Evolutionary conservation across 2,888 invertebrate genomes (phyloP), one percentile per base, ranked within the genome.

Genomic region (Euphydryas editha): DNA sequence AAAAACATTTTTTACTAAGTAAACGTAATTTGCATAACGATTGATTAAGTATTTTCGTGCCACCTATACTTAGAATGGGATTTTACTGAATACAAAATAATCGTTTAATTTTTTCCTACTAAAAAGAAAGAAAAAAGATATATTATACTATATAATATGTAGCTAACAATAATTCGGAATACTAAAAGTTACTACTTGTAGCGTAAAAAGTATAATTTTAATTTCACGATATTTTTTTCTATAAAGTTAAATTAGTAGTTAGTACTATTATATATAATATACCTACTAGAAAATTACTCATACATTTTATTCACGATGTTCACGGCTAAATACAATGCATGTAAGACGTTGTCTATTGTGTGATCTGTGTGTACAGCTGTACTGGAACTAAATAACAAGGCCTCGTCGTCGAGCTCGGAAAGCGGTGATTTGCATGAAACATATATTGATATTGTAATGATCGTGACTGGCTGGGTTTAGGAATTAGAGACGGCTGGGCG

Each of bases 341-440:
- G 51, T 59, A 64, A 54, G 42, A 59, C 20, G 24, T 47, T 58
- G 46, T 63, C 42, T 58, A 30, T 58, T 18, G 6, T 39, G 39
- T 20, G 7, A 57, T 49, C 10, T 30, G 20, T 46, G 30, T 51
- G 49, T 51, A 42, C 39, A 54, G 42, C 42, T 58, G 58, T 36
- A 20, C 21, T 42, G 51, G 51, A 58, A 59, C 63, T 42, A 36
- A 59, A 46, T 54, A 44, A 59, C 58, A 59, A 58, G 59, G 51
- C 36, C 64, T 64, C 21, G 58, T 54, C 30, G 30, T 51, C 39
- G n/a, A 42, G 57, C 59, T 36, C 30, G 51, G 64, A 20, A 42
- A 54, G 51, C 36, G 51, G 13, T 36, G 36, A 64, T 59, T 64
- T 64, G 51, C 64, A 64, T 64, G 54, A 59, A 64, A 59, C 54